Conservation (phyloP, 2,888 invertebrate genomes). For the Microctonus brassicae region DNA sequence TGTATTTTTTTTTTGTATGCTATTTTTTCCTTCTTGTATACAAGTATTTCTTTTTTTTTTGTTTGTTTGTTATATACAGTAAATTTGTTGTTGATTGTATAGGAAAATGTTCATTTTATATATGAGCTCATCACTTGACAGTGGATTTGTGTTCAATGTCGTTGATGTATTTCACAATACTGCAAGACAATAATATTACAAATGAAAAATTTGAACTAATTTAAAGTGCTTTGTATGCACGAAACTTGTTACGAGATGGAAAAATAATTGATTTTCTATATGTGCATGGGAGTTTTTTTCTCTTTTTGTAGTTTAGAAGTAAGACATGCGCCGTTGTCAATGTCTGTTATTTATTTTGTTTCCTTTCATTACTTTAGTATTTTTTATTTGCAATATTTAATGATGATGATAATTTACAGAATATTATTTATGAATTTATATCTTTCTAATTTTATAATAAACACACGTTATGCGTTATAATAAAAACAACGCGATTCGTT, state of each 20-base stretch:
- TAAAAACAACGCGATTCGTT: too few species aligned
- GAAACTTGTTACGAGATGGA: background rate
- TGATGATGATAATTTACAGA: too few species aligned
- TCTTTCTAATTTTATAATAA: too few species aligned
- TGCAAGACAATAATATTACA: background rate
- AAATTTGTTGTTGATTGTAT: too few species aligned
- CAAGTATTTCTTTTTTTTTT: background rate
- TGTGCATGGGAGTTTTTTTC: constrained; percentile 47
- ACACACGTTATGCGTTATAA: too few species aligned
- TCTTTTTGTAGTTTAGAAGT: constrained; percentile 54
- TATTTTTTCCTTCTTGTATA: background rate
- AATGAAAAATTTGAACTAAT: background rate
- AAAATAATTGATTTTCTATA: constrained; percentile 3
- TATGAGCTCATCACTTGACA: too few species aligned
- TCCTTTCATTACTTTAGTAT: background rate
- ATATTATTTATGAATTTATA: too few species aligned
- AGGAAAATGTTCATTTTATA: too few species aligned
- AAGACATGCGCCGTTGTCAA: constrained; percentile 48
- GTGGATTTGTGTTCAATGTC: background rate
- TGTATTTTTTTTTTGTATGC: background rate
- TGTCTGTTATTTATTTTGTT: background rate
- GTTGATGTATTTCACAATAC: background rate
- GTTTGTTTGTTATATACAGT: background rate
- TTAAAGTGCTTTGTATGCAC: background rate
- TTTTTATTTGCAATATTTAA: background rate